Percentiles rank a stretch among this genome's conserved stretches.
Conservation (phyloP, 2,888 invertebrate species). For the Dusona sp. region DNA sequence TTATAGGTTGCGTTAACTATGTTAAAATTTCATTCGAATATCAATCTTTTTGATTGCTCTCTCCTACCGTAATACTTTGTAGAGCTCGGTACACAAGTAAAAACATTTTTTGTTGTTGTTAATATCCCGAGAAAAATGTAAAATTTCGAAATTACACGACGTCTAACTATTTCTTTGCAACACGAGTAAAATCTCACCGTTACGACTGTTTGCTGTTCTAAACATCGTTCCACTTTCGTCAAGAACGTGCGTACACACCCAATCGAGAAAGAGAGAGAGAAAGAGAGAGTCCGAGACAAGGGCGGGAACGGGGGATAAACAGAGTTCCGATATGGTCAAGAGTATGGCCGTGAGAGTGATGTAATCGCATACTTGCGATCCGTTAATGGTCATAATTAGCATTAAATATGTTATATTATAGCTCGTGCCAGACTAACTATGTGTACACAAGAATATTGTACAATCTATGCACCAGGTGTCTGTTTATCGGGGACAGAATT, state of each 20-base stretch:
- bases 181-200: constrained; percentile 36
- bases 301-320: constrained; percentile 28
- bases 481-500: constrained; percentile 65
- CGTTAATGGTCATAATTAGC: constrained; percentile 77
- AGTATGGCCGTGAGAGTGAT: constrained; percentile 72
- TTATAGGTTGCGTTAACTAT: constrained; percentile 37
- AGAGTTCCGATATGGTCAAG: constrained; percentile 71
- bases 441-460: constrained; percentile 46
- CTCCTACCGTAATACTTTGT: constrained; percentile 6
- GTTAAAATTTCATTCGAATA: constrained; percentile 62
- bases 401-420: constrained; percentile 75
- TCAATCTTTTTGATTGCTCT: constrained; percentile 63
- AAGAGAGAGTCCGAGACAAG: constrained; percentile 15
- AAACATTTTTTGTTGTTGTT: constrained; percentile 13
- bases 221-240: constrained; percentile 69
- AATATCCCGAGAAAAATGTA: neutral
- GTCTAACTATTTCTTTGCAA: neutral
- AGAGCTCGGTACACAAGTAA: neutral
- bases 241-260: constrained; percentile 59
- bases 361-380: constrained; percentile 71
- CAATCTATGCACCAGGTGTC: constrained; percentile 67
- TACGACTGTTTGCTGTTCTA: constrained; percentile 10
- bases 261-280: constrained; percentile 27
- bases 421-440: constrained; percentile 42
- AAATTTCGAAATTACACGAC: neutral